phyloP scores from a whole-genome alignment of 2,797 vertebrate genomes.

The Triplophysa yarkandensis region DNA sequence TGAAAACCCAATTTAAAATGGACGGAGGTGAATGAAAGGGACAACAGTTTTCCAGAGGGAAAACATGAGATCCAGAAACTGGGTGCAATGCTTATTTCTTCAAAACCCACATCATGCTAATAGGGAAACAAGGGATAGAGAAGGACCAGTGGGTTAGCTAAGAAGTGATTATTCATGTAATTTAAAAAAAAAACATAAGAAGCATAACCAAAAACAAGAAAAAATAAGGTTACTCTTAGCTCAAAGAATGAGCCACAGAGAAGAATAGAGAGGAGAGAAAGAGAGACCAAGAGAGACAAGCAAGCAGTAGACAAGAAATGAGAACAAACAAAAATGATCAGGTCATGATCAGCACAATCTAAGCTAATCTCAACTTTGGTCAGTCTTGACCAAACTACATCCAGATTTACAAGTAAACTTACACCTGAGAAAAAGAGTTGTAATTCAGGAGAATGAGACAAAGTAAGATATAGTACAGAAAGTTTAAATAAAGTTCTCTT shows the following conservation, averaged over 20 bases:
- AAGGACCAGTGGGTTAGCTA: background rate
- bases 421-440: slow-evolving; percentile 34
- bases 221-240: background rate
- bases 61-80: background rate
- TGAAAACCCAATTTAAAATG: slow-evolving; percentile 22
- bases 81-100: background rate
- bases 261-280: background rate
- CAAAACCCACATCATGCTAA: slow-evolving; percentile 2
- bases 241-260: background rate
- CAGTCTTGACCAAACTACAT: slow-evolving; percentile 34
- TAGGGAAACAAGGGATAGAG: background rate
- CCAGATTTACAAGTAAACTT: slow-evolving; percentile 14
- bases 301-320: slow-evolving; percentile 15
- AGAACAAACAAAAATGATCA: slow-evolving; percentile 13
- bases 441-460: slow-evolving; percentile 62
- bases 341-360: slow-evolving; percentile 16
- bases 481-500: slow-evolving; percentile 76
- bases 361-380: slow-evolving; percentile 21
- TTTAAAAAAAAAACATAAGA: slow-evolving; percentile 6
- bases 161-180: background rate
- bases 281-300: background rate
- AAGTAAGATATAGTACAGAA: slow-evolving; percentile 66
- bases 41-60: slow-evolving; percentile 13
- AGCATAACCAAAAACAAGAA: background rate
- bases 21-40: slow-evolving; percentile 6